Conservation (phyloP, 2,888 invertebrate genomes). For the Heliconius charithonia region DNA sequence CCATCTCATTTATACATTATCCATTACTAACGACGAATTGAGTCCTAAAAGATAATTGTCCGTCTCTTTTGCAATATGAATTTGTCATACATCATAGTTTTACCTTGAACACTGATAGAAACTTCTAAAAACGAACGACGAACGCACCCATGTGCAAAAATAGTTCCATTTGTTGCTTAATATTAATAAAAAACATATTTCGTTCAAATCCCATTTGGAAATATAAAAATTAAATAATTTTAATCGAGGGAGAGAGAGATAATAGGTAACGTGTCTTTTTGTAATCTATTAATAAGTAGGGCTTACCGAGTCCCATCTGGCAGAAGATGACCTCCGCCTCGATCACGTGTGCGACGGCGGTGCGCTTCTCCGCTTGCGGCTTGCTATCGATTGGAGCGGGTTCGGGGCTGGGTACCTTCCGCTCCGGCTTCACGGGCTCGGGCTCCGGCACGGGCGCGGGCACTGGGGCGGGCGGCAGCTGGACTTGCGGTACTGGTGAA, state of each 20-base stretch:
- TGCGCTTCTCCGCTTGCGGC: constrained; percentile 57
- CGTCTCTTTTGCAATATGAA: constrained; percentile 53
- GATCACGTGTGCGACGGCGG: constrained; percentile 78
- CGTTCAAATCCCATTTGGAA: background rate
- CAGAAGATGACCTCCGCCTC: constrained; percentile 88
- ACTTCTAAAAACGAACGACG: constrained; percentile 35
- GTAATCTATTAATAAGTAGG: background rate
- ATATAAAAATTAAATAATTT: constrained; percentile 3
- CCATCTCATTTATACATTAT: constrained; percentile 19
- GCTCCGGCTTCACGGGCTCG: constrained; percentile 46
- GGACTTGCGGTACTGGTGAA: background rate
- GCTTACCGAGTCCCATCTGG: constrained; percentile 88
- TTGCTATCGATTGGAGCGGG: constrained; percentile 44
- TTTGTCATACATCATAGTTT: constrained; percentile 46
- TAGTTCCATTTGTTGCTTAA: constrained; percentile 17
- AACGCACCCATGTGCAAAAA: constrained; percentile 48
- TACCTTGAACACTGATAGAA: constrained; percentile 49
- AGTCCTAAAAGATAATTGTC: constrained; percentile 42
- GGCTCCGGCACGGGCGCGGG: constrained; percentile 47
- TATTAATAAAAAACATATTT: constrained; percentile 1
- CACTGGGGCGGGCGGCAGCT: constrained; percentile 13
- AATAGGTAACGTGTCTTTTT: background rate
- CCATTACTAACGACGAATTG: background rate
- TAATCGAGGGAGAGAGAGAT: background rate
- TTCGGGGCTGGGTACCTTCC: constrained; percentile 55